A percentile compares a stretch with the other conserved stretches of the same genome.
phyloP scores from a whole-genome alignment of 2,888 invertebrate genomes.

The Tetranychus piercei region DNA sequence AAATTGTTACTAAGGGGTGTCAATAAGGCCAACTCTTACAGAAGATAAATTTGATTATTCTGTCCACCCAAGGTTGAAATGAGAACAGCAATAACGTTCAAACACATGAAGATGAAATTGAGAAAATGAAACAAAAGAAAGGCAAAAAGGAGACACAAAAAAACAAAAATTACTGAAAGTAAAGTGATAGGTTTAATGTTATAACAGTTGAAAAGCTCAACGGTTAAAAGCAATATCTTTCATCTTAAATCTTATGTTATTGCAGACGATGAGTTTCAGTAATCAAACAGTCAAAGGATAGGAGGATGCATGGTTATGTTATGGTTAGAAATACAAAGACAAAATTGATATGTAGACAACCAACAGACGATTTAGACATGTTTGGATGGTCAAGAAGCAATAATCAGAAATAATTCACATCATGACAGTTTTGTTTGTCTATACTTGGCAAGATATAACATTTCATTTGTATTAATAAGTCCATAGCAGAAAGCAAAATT shows the following conservation, averaged over 20 bases:
- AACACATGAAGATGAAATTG: too few species aligned
- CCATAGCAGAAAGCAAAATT: not conserved
- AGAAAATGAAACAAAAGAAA: too few species aligned
- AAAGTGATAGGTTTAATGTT: too few species aligned
- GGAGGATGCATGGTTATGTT: not conserved
- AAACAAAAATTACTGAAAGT: too few species aligned
- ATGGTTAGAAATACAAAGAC: not conserved
- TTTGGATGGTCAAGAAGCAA: not conserved
- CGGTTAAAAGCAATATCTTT: too few species aligned
- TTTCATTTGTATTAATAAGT: not conserved
- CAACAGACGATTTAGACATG: not conserved
- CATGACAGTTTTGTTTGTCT: not conserved
- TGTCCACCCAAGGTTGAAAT: not conserved
- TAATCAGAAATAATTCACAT: not conserved
- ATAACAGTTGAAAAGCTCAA: too few species aligned
- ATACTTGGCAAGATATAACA: not conserved
- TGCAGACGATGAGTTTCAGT: too few species aligned
- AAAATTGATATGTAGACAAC: not conserved
- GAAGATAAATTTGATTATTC: not conserved
- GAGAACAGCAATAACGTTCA: too few species aligned
- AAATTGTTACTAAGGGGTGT: not conserved
- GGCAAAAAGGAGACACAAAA: too few species aligned
- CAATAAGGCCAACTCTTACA: not conserved
- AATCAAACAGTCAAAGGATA: not conserved
- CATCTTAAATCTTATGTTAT: too few species aligned